Evolutionary conservation across 2,888 invertebrate species (phyloP).

Genomic region (Diadegma fenestrale): DNA sequence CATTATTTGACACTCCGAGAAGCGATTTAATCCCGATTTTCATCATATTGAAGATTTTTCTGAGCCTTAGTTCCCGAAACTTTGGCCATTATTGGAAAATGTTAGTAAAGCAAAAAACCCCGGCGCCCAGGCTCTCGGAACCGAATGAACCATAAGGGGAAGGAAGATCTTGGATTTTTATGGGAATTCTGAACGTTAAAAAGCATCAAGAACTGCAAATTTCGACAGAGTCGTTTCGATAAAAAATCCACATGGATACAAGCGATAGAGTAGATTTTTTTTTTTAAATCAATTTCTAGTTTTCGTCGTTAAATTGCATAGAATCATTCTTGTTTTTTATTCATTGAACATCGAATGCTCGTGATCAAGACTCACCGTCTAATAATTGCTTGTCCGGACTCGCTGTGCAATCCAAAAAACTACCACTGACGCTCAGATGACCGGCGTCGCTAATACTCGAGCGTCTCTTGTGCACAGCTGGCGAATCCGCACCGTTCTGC

Average conservation of each 20-base stretch:
- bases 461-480: constrained; percentile 91
- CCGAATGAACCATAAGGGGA: constrained; percentile 76
- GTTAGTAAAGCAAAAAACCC: constrained; percentile 56
- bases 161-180: constrained; percentile 71
- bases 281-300: background rate
- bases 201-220: background rate
- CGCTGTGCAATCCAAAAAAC: constrained; percentile 95
- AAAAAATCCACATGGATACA: constrained; percentile 1
- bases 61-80: background rate
- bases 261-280: constrained; percentile 15
- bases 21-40: constrained; percentile 28
- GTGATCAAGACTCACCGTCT: constrained; percentile 77
- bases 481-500: constrained; percentile 85
- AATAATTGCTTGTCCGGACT: constrained; percentile 89
- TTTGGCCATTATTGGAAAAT: constrained; percentile 16
- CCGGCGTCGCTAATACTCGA: constrained; percentile 95
- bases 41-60: background rate
- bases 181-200: constrained; percentile 22
- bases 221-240: background rate
- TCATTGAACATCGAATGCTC: background rate
- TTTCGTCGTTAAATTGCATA: background rate
- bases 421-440: constrained; percentile 93
- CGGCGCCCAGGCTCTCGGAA: constrained; percentile 22
- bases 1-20: constrained; percentile 50
- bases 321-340: background rate